These are phyloP conservation scores for Sitta carolinensis DNA, from an alignment of 2,797 vertebrate genomes.

Conservation along the genomic window DNA sequence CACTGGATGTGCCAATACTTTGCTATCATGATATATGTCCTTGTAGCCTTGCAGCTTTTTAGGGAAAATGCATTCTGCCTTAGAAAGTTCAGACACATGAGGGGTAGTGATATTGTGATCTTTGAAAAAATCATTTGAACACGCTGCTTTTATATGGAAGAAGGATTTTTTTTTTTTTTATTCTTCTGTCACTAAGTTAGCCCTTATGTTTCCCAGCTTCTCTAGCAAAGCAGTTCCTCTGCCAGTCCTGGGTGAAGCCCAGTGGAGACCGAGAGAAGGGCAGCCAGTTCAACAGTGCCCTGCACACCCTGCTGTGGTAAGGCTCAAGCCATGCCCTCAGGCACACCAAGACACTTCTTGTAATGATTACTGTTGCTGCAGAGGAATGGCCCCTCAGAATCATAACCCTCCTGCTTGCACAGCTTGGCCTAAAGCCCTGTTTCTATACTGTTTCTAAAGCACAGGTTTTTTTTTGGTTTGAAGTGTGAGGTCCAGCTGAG, in stretches of 20 bases:
- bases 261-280: constrained; percentile 84
- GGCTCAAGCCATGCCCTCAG: neutral
- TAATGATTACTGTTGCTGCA: neutral
- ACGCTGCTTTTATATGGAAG: neutral
- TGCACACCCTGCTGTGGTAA: constrained; percentile 88
- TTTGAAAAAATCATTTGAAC: neutral
- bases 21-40: neutral
- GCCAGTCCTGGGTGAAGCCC: constrained; percentile 84
- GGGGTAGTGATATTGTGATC: neutral
- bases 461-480: neutral
- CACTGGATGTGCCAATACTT: neutral
- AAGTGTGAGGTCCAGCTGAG: neutral
- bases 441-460: neutral
- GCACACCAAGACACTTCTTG: neutral
- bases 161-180: neutral
- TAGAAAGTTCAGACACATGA: neutral
- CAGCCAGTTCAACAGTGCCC: constrained; percentile 82
- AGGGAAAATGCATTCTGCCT: neutral
- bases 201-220: constrained; percentile 75
- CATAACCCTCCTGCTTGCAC: neutral
- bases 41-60: neutral
- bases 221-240: constrained; percentile 86
- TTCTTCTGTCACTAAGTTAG: neutral
- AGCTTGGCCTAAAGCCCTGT: neutral
- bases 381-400: neutral